Evolutionary conservation across 2,888 invertebrate genomes (phyloP).

Genomic region (Pandemis corylana): DNA sequence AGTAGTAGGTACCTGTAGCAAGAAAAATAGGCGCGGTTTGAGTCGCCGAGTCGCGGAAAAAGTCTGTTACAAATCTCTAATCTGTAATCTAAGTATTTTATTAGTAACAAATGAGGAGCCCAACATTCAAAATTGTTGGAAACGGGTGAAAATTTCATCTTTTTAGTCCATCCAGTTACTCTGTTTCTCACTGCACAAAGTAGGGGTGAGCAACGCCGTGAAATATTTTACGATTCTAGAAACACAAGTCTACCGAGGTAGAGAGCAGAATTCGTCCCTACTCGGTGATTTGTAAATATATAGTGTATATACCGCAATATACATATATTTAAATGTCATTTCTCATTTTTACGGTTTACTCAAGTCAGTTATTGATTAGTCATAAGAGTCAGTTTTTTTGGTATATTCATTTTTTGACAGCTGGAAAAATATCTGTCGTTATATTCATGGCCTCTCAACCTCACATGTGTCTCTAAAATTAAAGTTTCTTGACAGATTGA

Average conservation of each 20-base stretch:
- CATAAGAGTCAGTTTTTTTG: too few species aligned
- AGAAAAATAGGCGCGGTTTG: too few species aligned
- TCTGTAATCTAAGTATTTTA: too few species aligned
- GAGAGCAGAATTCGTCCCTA: constrained; percentile 71
- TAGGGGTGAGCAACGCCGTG: constrained; percentile 66
- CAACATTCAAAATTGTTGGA: not conserved
- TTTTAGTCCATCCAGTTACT: constrained; percentile 52
- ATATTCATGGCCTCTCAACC: not conserved
- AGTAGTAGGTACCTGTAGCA: too few species aligned
- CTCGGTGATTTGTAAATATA: constrained; percentile 72
- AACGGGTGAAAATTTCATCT: not conserved
- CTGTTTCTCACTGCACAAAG: constrained; percentile 49
- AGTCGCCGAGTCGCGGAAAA: too few species aligned
- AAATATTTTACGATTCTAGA: constrained; percentile 81
- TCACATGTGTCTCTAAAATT: too few species aligned
- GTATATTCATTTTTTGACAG: too few species aligned
- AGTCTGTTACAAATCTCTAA: too few species aligned
- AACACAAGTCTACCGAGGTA: constrained; percentile 72
- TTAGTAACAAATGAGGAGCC: too few species aligned
- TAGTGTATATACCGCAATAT: constrained; percentile 54
- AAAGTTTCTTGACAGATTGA: too few species aligned
- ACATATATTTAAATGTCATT: constrained; percentile 52
- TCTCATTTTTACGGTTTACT: not conserved
- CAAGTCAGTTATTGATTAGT: not conserved
- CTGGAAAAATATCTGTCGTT: too few species aligned